Base-by-base conservation (phyloP, 2,888 invertebrate species). In the Copidosoma aretas region DNA sequence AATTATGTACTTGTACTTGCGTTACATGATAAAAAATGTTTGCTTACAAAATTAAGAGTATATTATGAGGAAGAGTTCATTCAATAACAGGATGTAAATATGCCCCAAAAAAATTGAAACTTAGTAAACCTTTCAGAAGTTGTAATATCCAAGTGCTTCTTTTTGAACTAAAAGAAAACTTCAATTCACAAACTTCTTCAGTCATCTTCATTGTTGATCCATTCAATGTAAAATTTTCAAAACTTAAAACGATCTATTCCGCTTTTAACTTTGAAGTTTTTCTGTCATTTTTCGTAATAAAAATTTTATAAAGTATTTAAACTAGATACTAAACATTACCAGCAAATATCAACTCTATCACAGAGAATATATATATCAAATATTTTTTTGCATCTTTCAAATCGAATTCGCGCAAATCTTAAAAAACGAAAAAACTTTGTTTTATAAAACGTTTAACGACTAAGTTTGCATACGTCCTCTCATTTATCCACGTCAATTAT, bases 221-320 rank as follows among this genome's bases (percentile, higher is more conserved):
- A 57, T 60, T 62, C 25, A 58, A 60, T 64, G n/a, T 53, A 15
- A 3, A 2, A 8, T 46, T 46, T 17, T 15, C 17, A 3, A 46
- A 46, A 46, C 3, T 46, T 66, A 54, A 61, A 62, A 43, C 8
- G 58, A 39, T 71, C 57, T 63, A 66, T 60, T 71, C 71, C 71
- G 71, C 71, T 71, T 71, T 71, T 64, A 71, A 71, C 71, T 71
- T 66, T n/a, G n/a, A n/a, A 65, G 66, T 68, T 71, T 63, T 57
- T 59, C 63, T 66, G 46, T 57, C 58, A 68, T 41, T 46, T 46
- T 46, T 46, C 14, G 15, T 46, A 46, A 46, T 67, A 71, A 63
- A 63, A 66, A 62, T 15, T 17, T 54, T 57, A 52, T 53, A 60
- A 62, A 64, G 10, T 51, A 32, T 32, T 32, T 32, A 62, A 68